Percentiles rank a stretch among this genome's conserved stretches.
Conservation (phyloP, 53 echinoderm and acorn worm genomes). For the Luidia sarsii region DNA sequence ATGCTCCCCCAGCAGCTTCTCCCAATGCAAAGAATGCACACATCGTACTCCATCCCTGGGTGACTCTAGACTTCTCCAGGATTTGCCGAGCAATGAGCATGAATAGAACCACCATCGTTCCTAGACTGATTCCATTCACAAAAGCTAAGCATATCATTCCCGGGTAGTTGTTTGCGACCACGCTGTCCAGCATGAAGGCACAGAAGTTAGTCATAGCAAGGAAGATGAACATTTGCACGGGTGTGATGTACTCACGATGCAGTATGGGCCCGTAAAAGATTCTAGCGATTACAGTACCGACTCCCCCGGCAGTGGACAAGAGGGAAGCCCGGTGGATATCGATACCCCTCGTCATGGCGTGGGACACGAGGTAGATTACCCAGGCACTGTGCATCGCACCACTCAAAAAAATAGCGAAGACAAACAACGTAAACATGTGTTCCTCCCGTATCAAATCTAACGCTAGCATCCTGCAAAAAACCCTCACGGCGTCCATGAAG, state of each 20-base stretch:
- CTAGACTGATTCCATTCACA: constrained; percentile 38
- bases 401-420: neutral
- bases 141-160: too few species aligned
- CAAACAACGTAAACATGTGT: neutral
- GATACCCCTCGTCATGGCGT: constrained; percentile 55
- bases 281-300: too few species aligned
- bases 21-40: constrained; percentile 30
- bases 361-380: constrained; percentile 65
- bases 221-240: constrained; percentile 32
- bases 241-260: constrained; percentile 19
- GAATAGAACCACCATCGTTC: constrained; percentile 15
- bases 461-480: neutral
- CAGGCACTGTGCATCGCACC: constrained; percentile 22
- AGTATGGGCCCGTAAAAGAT: too few species aligned
- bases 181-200: too few species aligned
- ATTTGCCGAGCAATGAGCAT: constrained; percentile 24
- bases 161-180: neutral
- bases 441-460: neutral
- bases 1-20: too few species aligned
- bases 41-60: constrained; percentile 13
- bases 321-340: too few species aligned
- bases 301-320: too few species aligned
- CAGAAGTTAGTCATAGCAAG: too few species aligned
- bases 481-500: neutral
- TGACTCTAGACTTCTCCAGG: constrained; percentile 8